Evolutionary conservation across 2,113 vertebrate species (phyloP).

Genomic region (Thunnus thynnus): DNA sequence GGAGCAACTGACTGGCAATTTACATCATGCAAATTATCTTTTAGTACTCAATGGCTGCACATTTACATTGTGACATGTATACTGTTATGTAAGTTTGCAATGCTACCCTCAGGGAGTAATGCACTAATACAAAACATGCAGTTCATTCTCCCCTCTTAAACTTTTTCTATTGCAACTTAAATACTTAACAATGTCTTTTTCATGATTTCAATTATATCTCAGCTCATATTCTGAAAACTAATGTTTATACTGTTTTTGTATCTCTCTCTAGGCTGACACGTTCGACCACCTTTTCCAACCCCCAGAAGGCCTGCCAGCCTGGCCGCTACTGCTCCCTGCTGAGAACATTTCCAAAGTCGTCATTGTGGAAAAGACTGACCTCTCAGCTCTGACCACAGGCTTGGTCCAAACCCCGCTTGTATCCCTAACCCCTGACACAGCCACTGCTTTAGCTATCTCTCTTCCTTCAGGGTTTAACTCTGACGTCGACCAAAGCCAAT

Average conservation of each 20-base stretch:
- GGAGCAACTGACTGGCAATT: no score
- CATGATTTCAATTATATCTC: background rate
- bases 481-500: slow-evolving; percentile 6
- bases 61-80: background rate
- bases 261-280: slow-evolving; percentile 86
- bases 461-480: slow-evolving; percentile 11
- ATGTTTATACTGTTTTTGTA: background rate
- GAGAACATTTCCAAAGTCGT: slow-evolving; percentile 90
- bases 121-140: background rate
- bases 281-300: slow-evolving; percentile 90
- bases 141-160: background rate
- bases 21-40: no score
- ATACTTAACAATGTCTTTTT: background rate
- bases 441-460: background rate
- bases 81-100: no score
- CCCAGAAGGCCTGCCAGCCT: slow-evolving; percentile 81
- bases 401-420: slow-evolving; percentile 48
- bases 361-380: slow-evolving; percentile 79
- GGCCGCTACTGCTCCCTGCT: slow-evolving; percentile 88
- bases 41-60: background rate
- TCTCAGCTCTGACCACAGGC: slow-evolving; percentile 55
- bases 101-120: background rate
- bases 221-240: background rate
- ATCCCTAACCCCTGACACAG: slow-evolving; percentile 6
- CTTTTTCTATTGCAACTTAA: background rate